A percentile compares a stretch with the other conserved stretches of the same genome.
These are phyloP conservation scores for Catagonus wagneri DNA, from an alignment of 2,113 vertebrate species.

Conservation along the genomic window DNA sequence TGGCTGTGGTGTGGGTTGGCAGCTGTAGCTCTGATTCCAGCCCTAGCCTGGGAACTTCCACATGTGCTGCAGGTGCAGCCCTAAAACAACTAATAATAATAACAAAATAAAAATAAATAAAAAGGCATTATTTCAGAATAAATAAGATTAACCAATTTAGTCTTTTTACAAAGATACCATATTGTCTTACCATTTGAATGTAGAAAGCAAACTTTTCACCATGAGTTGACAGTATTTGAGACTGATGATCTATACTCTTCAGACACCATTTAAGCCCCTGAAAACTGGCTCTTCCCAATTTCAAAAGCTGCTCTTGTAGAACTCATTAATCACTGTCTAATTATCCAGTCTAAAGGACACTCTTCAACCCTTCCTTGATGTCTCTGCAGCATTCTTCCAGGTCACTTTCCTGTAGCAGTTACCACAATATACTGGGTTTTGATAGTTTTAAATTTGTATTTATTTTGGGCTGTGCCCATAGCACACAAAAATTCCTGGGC, in stretches of 20 bases:
- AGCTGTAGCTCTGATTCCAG: too few species aligned
- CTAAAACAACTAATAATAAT: too few species aligned
- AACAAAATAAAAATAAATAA: not conserved
- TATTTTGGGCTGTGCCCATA: too few species aligned
- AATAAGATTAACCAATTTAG: not conserved
- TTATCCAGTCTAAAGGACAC: not conserved
- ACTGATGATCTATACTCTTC: not conserved
- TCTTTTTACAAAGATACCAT: not conserved
- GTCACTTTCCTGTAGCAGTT: not conserved
- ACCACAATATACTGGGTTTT: not conserved
- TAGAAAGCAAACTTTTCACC: not conserved
- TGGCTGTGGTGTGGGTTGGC: too few species aligned
- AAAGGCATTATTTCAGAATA: not conserved
- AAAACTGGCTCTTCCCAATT: not conserved
- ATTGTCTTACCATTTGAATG: slow-evolving; percentile 34
- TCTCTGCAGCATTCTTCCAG: not conserved
- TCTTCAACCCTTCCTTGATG: not conserved
- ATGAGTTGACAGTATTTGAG: not conserved
- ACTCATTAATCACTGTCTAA: not conserved
- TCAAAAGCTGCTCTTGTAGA: not conserved
- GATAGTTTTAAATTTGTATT: too few species aligned
- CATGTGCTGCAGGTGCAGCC: too few species aligned
- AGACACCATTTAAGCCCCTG: not conserved
- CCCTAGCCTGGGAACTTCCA: too few species aligned
- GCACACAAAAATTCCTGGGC: too few species aligned